Evolutionary conservation across 2,797 vertebrate genomes (phyloP).

Genomic region (Heteromormyrus szaboi): DNA sequence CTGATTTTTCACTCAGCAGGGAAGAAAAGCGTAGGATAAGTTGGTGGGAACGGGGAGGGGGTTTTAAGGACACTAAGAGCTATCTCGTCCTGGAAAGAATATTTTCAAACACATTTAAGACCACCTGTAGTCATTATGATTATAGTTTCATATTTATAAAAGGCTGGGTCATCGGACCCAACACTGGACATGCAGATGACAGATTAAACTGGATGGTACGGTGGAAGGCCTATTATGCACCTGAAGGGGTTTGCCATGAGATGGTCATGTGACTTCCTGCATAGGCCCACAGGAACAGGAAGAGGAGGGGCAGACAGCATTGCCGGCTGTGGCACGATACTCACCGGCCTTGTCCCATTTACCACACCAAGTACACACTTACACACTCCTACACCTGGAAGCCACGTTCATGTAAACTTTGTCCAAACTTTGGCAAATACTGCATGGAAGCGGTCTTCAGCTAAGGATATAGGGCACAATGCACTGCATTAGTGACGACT

Average conservation of each 20-base stretch:
- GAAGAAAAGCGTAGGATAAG: background rate
- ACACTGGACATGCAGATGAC: background rate
- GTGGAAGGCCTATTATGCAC: background rate
- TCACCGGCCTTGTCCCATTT: background rate
- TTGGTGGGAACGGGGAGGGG: background rate
- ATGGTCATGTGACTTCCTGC: slow-evolving; percentile 7
- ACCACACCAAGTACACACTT: background rate
- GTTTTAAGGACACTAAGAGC: slow-evolving; percentile 11
- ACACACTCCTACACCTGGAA: background rate
- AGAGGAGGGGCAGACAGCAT: background rate
- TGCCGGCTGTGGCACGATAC: background rate
- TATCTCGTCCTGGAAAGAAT: background rate
- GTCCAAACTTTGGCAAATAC: too few relatives aligned
- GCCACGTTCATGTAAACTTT: background rate
- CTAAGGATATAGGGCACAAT: background rate
- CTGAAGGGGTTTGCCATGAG: background rate
- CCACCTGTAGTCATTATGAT: background rate
- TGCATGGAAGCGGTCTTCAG: too few relatives aligned
- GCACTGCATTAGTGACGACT: background rate
- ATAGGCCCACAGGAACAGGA: slow-evolving; percentile 9
- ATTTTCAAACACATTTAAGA: slow-evolving; percentile 10
- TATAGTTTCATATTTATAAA: slow-evolving; percentile 15
- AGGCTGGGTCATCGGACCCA: background rate
- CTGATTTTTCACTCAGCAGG: background rate
- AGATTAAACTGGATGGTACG: background rate